Percentiles rank a stretch among this genome's conserved stretches.
These are phyloP conservation scores for Limnephilus marmoratus DNA, from an alignment of 2,888 invertebrate species.

Conservation along the genomic window DNA sequence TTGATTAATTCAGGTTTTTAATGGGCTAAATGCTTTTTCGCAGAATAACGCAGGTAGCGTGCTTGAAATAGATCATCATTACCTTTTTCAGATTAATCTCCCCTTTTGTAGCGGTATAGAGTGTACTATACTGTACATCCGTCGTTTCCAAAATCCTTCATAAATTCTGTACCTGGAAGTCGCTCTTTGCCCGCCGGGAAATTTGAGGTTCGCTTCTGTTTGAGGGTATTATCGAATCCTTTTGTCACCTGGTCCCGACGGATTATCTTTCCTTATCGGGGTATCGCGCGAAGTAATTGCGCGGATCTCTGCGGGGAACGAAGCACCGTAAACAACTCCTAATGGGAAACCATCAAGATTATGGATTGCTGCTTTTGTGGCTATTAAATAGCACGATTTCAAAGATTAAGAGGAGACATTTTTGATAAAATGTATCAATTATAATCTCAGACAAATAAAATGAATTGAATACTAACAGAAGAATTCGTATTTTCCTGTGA, in stretches of 20 bases:
- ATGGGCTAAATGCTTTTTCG: too few relatives aligned
- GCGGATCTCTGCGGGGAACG: neutral
- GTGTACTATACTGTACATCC: neutral
- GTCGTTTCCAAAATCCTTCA: neutral
- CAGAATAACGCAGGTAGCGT: too few relatives aligned
- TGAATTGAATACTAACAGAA: neutral
- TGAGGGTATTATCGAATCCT: constrained; percentile 23
- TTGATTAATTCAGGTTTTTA: too few relatives aligned
- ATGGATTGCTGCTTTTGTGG: constrained; percentile 1
- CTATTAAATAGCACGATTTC: neutral
- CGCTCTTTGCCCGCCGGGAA: neutral
- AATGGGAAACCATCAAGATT: neutral
- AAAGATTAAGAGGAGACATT: neutral
- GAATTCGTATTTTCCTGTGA: neutral
- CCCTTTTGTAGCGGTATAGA: too few relatives aligned
- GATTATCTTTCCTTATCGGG: constrained; percentile 27
- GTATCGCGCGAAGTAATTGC: constrained; percentile 32
- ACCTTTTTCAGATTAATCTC: too few relatives aligned
- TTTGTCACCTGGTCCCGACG: constrained; percentile 37
- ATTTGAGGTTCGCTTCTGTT: neutral
- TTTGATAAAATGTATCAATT: neutral
- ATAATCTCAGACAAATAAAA: neutral
- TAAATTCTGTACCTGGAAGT: neutral
- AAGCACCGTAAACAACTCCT: constrained; percentile 3
- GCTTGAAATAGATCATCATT: too few relatives aligned